Evolutionary conservation across 2,888 invertebrate species (phyloP).

Genomic region (Stegana nigrithorax): DNA sequence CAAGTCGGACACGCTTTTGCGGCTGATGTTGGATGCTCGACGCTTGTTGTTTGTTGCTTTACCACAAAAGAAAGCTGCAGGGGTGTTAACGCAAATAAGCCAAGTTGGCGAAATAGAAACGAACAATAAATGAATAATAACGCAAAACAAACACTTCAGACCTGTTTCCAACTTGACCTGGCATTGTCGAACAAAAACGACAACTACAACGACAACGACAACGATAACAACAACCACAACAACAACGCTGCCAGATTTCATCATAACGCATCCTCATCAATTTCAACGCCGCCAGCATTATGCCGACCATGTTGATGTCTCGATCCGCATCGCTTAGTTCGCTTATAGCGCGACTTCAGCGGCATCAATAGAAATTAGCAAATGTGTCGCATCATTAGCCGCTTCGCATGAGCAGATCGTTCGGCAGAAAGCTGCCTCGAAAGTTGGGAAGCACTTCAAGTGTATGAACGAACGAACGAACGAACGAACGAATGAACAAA

Average conservation of each 20-base stretch:
- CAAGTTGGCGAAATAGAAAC: neutral
- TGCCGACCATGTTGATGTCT: neutral
- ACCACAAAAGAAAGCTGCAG: conserved; percentile 53
- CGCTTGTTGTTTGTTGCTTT: no score
- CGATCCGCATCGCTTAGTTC: neutral
- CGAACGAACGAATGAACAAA: no score
- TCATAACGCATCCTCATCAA: conserved; percentile 10
- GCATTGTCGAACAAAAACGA: conserved; percentile 20
- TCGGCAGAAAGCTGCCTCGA: conserved; percentile 17
- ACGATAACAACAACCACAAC: neutral
- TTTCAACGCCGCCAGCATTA: conserved; percentile 12
- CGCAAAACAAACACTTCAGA: conserved; percentile 37
- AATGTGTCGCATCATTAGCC: conserved; percentile 65
- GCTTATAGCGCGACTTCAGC: neutral
- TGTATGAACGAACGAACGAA: no score
- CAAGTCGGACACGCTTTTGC: no score
- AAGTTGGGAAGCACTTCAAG: conserved; percentile 50
- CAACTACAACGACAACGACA: neutral
- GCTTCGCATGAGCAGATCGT: conserved; percentile 12
- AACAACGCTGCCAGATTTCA: neutral
- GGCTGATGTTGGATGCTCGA: no score
- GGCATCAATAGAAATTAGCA: conserved; percentile 59
- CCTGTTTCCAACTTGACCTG: conserved; percentile 42
- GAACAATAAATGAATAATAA: conserved; percentile 5
- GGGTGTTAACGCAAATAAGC: conserved; percentile 29